Percentiles rank a stretch among this genome's conserved stretches.
Conservation (phyloP, 2,113 vertebrate species). For the Pheucticus melanocephalus region DNA sequence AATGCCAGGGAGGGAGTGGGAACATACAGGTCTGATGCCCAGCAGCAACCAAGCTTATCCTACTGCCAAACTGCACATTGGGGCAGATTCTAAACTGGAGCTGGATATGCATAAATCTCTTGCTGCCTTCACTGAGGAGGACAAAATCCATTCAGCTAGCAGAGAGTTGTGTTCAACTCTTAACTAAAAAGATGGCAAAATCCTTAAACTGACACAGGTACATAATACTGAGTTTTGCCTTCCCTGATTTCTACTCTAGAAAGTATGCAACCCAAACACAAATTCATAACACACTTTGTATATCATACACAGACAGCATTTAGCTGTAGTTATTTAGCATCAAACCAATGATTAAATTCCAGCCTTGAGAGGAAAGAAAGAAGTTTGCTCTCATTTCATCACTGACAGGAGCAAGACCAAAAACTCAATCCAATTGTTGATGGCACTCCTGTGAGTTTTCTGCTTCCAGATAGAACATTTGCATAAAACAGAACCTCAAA, state of each 20-base stretch:
- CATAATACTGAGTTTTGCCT: not conserved
- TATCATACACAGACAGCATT: not conserved
- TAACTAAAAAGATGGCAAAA: not conserved
- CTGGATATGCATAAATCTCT: accelerated
- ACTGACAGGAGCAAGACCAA: not conserved
- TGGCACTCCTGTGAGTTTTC: not conserved
- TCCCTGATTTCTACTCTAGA: not conserved
- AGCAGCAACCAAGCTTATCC: not conserved
- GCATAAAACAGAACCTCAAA: slow-evolving; percentile 50
- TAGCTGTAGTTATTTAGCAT: not conserved
- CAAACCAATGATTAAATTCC: not conserved
- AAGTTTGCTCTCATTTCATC: not conserved
- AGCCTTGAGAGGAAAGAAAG: not conserved
- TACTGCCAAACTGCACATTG: not conserved
- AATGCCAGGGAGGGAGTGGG: not conserved
- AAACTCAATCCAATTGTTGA: not conserved
- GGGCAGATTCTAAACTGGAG: not conserved
- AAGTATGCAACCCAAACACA: not conserved
- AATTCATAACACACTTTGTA: not conserved
- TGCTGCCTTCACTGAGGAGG: not conserved
- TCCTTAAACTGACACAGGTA: not conserved
- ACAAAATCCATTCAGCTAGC: not conserved
- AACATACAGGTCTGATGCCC: not conserved
- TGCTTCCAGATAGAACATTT: not conserved
- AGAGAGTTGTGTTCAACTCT: not conserved